These are phyloP conservation scores for Trissolcus japonicus DNA, from an alignment of 2,888 invertebrate genomes.

Conservation along the genomic window DNA sequence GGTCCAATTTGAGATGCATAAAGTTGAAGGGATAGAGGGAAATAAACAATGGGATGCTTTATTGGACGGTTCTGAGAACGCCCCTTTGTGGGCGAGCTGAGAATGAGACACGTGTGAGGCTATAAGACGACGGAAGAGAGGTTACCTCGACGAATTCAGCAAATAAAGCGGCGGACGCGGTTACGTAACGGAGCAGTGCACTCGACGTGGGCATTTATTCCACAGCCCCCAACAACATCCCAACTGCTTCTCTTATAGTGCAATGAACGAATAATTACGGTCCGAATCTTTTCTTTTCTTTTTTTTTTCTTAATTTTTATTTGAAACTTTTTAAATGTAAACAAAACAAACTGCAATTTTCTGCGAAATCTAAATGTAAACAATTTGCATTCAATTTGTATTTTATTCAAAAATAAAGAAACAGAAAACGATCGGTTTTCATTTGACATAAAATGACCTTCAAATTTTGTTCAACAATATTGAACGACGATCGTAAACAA, in stretches of 20 bases:
- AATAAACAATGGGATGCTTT: conserved; percentile 50
- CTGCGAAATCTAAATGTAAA: too few species aligned
- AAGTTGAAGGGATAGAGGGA: conserved; percentile 16
- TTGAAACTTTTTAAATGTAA: too few species aligned
- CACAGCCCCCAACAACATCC: conserved; percentile 70
- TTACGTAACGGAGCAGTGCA: conserved; percentile 74
- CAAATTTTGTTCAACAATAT: too few species aligned
- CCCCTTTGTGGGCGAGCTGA: conserved; percentile 46
- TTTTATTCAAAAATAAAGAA: too few species aligned
- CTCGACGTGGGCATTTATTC: conserved; percentile 70
- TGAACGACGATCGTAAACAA: too few species aligned
- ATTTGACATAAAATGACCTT: too few species aligned
- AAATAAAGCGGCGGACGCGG: conserved; percentile 60
- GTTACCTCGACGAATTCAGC: conserved; percentile 58
- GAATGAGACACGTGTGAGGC: conserved; percentile 49
- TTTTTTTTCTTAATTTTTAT: too few species aligned
- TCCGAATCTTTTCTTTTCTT: too few species aligned
- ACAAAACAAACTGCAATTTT: too few species aligned
- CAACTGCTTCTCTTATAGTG: conserved; percentile 50
- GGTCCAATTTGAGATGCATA: conserved; percentile 33
- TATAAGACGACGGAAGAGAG: conserved; percentile 45
- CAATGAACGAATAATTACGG: conserved; percentile 30
- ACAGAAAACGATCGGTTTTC: too few species aligned
- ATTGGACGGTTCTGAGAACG: conserved; percentile 52
- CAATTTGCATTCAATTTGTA: too few species aligned